A percentile compares a stretch with the other conserved stretches of the same genome.
phyloP scores from a whole-genome alignment of 1,140 invertebrate genomes.

The Mya arenaria region DNA sequence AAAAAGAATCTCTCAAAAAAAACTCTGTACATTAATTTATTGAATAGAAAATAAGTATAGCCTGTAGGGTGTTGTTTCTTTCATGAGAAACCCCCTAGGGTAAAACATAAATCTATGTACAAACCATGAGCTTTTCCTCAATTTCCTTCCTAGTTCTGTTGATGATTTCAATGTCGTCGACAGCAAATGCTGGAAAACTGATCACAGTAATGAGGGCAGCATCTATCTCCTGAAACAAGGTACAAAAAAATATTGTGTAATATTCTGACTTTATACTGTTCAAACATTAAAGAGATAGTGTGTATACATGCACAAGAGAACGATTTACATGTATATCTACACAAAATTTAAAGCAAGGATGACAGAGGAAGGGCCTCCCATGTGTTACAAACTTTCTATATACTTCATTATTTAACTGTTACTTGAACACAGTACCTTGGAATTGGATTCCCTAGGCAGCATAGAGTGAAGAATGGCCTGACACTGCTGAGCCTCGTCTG shows the following conservation, averaged over 20 bases:
- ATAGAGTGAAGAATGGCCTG: slow-evolving; percentile 98
- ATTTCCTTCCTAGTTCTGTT: slow-evolving; percentile 87
- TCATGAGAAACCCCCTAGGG: too few relatives aligned
- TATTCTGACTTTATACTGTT: too few relatives aligned
- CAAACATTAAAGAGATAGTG: too few relatives aligned
- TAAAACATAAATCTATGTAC: too few relatives aligned
- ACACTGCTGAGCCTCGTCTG: slow-evolving; percentile 99
- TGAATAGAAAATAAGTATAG: too few relatives aligned
- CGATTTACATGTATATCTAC: too few relatives aligned
- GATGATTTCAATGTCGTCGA: slow-evolving; percentile 96
- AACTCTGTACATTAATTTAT: too few relatives aligned
- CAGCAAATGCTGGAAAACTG: slow-evolving; percentile 99
- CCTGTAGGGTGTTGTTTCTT: too few relatives aligned
- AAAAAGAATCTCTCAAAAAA: too few relatives aligned
- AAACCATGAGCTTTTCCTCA: slow-evolving; percentile 77
- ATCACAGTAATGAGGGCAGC: slow-evolving; percentile 97
- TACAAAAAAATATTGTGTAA: not conserved
- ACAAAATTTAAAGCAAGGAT: too few relatives aligned
- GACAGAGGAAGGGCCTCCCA: slow-evolving; percentile 96
- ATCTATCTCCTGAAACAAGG: slow-evolving; percentile 89
- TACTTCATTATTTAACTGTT: slow-evolving; percentile 99
- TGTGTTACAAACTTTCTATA: slow-evolving; percentile 97
- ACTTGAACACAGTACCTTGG: slow-evolving; percentile 93
- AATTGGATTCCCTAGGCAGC: slow-evolving; percentile 98
- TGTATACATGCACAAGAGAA: too few relatives aligned